Evolutionary conservation across 2,113 vertebrate genomes (phyloP).

Genomic region (Pteropus alecto): DNA sequence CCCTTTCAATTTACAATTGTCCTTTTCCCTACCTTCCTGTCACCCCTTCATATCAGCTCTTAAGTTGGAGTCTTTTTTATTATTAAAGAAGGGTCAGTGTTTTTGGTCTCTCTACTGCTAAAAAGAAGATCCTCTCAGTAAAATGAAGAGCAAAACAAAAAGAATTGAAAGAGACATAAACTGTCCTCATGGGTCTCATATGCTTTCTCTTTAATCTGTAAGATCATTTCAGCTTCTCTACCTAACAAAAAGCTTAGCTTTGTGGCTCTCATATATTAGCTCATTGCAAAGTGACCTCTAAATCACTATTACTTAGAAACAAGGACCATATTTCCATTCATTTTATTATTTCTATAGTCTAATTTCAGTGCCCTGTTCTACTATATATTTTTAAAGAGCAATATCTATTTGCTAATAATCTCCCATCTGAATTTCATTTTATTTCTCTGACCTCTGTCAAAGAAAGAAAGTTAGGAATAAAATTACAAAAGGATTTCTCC

Average conservation of each 20-base stretch:
- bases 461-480: constrained; percentile 43
- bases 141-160: constrained; percentile 65
- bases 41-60: background rate
- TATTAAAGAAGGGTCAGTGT: constrained; percentile 53
- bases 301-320: constrained; percentile 56
- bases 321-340: background rate
- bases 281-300: constrained; percentile 62
- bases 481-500: constrained; percentile 17
- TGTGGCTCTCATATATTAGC: constrained; percentile 3
- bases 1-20: background rate
- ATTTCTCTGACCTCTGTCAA: constrained; percentile 57
- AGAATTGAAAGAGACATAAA: constrained; percentile 59
- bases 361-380: constrained; percentile 8
- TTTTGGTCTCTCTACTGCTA: constrained; percentile 27
- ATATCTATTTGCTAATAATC: constrained; percentile 68
- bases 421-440: constrained; percentile 48
- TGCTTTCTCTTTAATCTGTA: constrained; percentile 48
- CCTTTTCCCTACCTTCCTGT: background rate
- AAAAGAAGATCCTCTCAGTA: constrained; percentile 18
- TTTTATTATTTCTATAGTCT: constrained; percentile 35
- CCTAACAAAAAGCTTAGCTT: constrained; percentile 42
- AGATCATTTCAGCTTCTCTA: constrained; percentile 45
- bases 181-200: constrained; percentile 51
- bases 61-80: constrained; percentile 28
- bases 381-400: constrained; percentile 41